Evolutionary conservation across 2,113 vertebrate genomes (phyloP).

Genomic region (Petrocephalus microphthalmus): DNA sequence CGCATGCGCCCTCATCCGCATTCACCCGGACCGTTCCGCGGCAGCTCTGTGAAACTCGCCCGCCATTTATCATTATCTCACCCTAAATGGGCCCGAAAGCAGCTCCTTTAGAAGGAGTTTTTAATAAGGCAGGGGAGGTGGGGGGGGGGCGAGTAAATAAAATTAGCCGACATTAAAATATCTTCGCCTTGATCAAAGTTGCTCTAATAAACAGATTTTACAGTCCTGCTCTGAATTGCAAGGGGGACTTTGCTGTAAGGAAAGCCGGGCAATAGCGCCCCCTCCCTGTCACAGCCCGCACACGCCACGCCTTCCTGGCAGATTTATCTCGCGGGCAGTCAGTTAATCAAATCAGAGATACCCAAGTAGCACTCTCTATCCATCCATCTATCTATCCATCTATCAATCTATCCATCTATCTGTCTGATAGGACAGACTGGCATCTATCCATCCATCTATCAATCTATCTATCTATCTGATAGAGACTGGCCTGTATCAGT

Average conservation of each 20-base stretch:
- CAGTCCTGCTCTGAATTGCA: slow-evolving; percentile 41
- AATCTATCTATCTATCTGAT: no score
- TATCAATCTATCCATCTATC: no score
- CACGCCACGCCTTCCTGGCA: neutral
- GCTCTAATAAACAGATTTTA: slow-evolving; percentile 64
- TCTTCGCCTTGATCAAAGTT: slow-evolving; percentile 68
- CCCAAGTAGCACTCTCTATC: neutral
- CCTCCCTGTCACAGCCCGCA: neutral
- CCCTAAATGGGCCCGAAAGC: slow-evolving; percentile 43
- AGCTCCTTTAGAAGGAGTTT: slow-evolving; percentile 11
- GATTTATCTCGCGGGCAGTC: neutral
- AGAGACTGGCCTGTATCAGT: no score
- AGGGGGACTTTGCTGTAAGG: neutral
- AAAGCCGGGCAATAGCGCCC: neutral
- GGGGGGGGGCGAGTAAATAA: slow-evolving; percentile 60
- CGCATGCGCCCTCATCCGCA: slow-evolving; percentile 44
- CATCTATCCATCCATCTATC: no score
- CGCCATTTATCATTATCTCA: slow-evolving; percentile 60
- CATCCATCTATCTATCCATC: neutral
- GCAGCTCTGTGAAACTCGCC: slow-evolving; percentile 36
- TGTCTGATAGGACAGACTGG: no score
- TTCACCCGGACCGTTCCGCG: slow-evolving; percentile 34
- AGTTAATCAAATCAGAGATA: neutral
- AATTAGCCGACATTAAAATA: slow-evolving; percentile 73
- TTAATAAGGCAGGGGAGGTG: slow-evolving; percentile 60